A percentile compares a stretch with the other conserved stretches of the same genome.
phyloP scores from a whole-genome alignment of 2,888 invertebrate genomes.

The Artemia sp. region DNA sequence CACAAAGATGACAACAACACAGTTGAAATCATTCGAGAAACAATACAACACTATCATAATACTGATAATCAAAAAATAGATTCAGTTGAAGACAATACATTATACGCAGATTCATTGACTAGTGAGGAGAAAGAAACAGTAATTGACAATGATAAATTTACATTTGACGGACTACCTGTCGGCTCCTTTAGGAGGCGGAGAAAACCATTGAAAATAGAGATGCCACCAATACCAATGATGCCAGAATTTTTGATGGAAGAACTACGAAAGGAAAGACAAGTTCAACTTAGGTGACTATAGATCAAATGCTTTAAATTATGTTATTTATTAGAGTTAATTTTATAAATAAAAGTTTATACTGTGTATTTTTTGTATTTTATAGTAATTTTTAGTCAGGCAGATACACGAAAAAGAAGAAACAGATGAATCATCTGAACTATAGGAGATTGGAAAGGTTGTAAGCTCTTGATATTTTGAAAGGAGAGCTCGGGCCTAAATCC shows the following conservation, averaged over 20 bases:
- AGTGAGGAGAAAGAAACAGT: slow-evolving; percentile 1
- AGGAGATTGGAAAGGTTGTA: no score
- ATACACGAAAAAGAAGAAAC: no score
- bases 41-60: not conserved
- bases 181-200: not conserved
- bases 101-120: not conserved
- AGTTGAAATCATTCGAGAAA: slow-evolving; percentile 1
- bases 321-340: no score
- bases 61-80: not conserved
- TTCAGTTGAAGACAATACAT: not conserved
- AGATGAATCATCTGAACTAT: no score
- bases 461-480: no score
- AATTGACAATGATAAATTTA: slow-evolving; percentile 2
- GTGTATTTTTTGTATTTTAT: no score
- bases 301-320: no score
- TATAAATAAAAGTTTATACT: no score
- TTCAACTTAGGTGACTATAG: not conserved
- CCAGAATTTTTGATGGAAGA: not conserved
- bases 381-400: no score
- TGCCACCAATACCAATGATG: slow-evolving; percentile 13
- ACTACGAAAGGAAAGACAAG: slow-evolving; percentile 2
- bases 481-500: no score
- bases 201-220: not conserved
- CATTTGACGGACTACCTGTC: slow-evolving; percentile 5
- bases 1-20: not conserved